A percentile compares a stretch with the other conserved stretches of the same genome.
Conservation (phyloP, 2,888 invertebrate species). For the Troglohyphantes excavatus region DNA sequence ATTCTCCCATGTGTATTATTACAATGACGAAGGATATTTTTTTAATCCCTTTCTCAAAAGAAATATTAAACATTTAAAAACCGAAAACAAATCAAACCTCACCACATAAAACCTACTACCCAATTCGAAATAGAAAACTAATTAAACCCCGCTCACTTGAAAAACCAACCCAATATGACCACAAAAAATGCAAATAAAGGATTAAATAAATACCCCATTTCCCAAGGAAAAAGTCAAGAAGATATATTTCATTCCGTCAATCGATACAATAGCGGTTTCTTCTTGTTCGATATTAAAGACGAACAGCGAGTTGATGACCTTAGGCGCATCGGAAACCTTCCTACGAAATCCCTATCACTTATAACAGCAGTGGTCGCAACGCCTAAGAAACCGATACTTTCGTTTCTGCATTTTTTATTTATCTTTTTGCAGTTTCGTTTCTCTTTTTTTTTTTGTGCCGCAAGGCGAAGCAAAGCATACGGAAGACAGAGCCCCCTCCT, state of each 20-base stretch:
- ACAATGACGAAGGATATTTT: no score
- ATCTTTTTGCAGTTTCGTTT: background rate
- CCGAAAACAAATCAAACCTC: no score
- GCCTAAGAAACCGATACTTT: background rate
- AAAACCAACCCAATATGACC: background rate
- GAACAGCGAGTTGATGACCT: background rate
- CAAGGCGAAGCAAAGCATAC: no score
- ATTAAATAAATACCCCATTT: background rate
- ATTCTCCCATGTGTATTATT: no score
- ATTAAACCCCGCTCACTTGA: no score
- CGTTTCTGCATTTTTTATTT: background rate
- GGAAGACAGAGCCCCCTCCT: slow-evolving; percentile 1
- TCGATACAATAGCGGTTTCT: background rate
- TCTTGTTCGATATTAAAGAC: slow-evolving; percentile 6
- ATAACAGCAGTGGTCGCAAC: slow-evolving; percentile 22
- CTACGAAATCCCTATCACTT: background rate
- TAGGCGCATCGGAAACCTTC: background rate
- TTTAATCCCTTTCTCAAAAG: no score
- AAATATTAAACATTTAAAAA: no score
- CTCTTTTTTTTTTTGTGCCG: background rate
- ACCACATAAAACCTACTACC: no score
- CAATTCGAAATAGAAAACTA: no score
- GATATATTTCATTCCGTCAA: background rate
- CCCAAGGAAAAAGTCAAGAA: no score
- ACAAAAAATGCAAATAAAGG: slow-evolving; percentile 3